These are phyloP conservation scores for Drosophila ohnishii DNA, from an alignment of 1,140 invertebrate species.

Conservation along the genomic window DNA sequence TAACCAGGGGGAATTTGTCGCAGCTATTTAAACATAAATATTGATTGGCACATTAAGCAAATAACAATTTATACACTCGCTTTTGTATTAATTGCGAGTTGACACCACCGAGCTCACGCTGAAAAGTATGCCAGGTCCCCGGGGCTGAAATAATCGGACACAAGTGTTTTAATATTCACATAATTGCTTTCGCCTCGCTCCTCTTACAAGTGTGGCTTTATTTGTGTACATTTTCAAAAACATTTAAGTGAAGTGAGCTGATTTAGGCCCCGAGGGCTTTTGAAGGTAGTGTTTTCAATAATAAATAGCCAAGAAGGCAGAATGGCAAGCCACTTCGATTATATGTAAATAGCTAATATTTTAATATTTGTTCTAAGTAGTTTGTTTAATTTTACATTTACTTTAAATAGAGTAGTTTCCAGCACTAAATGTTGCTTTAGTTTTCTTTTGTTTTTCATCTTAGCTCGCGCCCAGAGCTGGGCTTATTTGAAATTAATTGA, in stretches of 20 bases:
- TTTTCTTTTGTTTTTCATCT: background rate
- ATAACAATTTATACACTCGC: slow-evolving; percentile 31
- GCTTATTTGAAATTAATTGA: slow-evolving; percentile 30
- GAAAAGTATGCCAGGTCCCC: slow-evolving; percentile 61
- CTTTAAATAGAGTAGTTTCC: no score
- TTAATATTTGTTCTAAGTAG: no score
- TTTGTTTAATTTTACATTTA: no score
- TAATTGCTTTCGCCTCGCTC: slow-evolving; percentile 22
- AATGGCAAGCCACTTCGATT: background rate
- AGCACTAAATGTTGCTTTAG: background rate
- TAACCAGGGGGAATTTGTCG: slow-evolving; percentile 29
- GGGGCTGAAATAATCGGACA: slow-evolving; percentile 18
- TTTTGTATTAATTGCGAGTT: slow-evolving; percentile 40
- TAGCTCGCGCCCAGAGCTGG: background rate
- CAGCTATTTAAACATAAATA: slow-evolving; percentile 48
- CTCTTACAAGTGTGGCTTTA: background rate
- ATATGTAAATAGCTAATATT: background rate
- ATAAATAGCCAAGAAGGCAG: background rate
- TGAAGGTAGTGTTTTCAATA: background rate
- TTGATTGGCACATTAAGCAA: slow-evolving; percentile 43
- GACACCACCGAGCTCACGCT: slow-evolving; percentile 31
- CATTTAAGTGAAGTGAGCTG: slow-evolving; percentile 24
- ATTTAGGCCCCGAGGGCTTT: slow-evolving; percentile 1
- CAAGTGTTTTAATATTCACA: slow-evolving; percentile 18
- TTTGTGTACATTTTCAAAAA: slow-evolving; percentile 14